phyloP scores from a whole-genome alignment of 2,888 invertebrate genomes.

The Drosophila basisetae region DNA sequence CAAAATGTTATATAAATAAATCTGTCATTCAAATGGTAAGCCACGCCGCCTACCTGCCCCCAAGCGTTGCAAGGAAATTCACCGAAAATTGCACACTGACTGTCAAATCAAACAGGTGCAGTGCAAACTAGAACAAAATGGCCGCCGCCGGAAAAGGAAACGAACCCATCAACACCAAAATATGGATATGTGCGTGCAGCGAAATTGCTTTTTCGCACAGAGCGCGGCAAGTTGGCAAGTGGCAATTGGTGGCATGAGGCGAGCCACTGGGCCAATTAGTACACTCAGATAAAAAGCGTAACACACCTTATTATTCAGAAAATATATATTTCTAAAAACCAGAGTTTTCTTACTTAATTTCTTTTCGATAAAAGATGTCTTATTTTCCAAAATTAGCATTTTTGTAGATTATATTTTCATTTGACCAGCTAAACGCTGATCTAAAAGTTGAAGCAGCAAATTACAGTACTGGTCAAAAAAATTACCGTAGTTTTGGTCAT shows the following conservation, averaged over 20 bases:
- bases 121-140: slow-evolving; percentile 41
- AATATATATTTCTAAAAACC: background rate
- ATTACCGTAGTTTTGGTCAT: background rate
- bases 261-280: slow-evolving; percentile 38
- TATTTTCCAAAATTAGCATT: no score
- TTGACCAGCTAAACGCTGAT: no score
- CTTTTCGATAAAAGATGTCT: background rate
- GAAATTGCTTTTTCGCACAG: slow-evolving; percentile 52
- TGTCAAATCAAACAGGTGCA: slow-evolving; percentile 58
- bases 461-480: background rate
- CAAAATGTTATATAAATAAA: slow-evolving; percentile 30
- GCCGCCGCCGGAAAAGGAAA: slow-evolving; percentile 46
- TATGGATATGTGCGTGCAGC: slow-evolving; percentile 67
- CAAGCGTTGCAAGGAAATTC: slow-evolving; percentile 31
- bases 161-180: slow-evolving; percentile 25
- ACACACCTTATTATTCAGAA: background rate
- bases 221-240: background rate
- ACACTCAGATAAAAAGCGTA: background rate
- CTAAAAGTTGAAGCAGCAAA: no score
- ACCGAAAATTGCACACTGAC: slow-evolving; percentile 8
- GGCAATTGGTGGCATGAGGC: background rate
- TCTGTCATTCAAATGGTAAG: slow-evolving; percentile 9
- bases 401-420: no score
- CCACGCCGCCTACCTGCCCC: background rate
- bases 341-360: background rate